Evolutionary conservation across 1,140 invertebrate species (phyloP), one percentile per base, ranked within the genome.

Genomic region (Lepidurus apus): DNA sequence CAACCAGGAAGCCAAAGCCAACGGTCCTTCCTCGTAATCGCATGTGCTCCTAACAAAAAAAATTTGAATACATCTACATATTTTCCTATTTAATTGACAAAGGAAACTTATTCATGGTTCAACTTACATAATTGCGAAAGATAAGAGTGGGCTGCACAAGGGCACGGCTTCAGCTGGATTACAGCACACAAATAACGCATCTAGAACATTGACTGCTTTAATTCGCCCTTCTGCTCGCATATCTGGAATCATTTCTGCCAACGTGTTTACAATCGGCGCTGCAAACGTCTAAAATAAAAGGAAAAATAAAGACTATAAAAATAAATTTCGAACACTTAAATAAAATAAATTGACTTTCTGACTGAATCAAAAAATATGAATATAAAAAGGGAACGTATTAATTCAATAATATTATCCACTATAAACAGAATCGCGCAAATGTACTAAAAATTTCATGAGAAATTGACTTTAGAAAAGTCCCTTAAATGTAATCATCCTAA

Each of bases 201-300:
- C 92, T 2, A 93, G 88, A 80, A 95, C 88, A 83, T 90, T 88
- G 81, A 95, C 85, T 42, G 93, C 88, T 80, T 91, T 87, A 1
- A 92, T 86, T 74, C 93, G 86, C n/a, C 92, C 94, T 82, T 96
- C 93, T 1, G 89, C 87, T 78, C 90, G 87, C 84, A 96, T 88
- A 85, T 97, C 95, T 73, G 88, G 88, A 74, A 96, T 85, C 82
- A 95, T 85, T 47, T 89, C 89, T 80, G 89, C 88, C 77, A 94
- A 88, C 13, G 89, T 87, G 4, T 87, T 85, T 45, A 95, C 88
- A 81, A 95, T 88, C 76, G 88, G 85, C 9, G 74, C 53, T 75
- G 65, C 79, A 43, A 78, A 80, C 21, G 76, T 43, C 77, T 74
- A 47, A 21, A 65, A 65, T n/a, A 65, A 65, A 11, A 65, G 17